Evolutionary conservation across 2,888 invertebrate species (phyloP).

Genomic region (Asteroscopus sphinx): DNA sequence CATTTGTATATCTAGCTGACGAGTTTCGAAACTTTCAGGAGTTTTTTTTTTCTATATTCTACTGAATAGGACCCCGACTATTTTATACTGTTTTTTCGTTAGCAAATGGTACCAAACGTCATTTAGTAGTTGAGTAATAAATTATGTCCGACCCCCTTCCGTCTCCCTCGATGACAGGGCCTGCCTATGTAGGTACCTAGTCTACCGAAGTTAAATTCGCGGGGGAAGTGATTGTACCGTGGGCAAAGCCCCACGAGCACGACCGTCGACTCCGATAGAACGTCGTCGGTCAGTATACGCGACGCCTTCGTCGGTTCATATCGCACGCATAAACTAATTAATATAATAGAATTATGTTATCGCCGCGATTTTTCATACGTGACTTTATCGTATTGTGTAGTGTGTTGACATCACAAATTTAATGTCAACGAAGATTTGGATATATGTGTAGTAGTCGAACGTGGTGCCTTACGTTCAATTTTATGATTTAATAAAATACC

Average conservation of each 20-base stretch:
- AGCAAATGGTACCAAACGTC: too few species aligned
- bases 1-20: too few species aligned
- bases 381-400: conserved; percentile 53
- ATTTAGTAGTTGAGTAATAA: too few species aligned
- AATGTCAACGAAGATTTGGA: conserved; percentile 22
- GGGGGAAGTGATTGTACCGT: conserved; percentile 70
- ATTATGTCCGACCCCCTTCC: too few species aligned
- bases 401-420: conserved; percentile 49
- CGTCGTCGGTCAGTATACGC: conserved; percentile 83
- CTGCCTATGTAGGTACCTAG: too few species aligned
- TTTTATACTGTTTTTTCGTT: too few species aligned
- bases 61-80: too few species aligned
- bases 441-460: conserved; percentile 10
- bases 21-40: too few species aligned
- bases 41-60: too few species aligned
- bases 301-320: conserved; percentile 67
- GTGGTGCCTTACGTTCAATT: conserved; percentile 28
- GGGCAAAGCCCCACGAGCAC: too few species aligned
- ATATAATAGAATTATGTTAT: conserved; percentile 64
- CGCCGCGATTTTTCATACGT: conserved; percentile 65
- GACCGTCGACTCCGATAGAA: conserved; percentile 55
- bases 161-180: too few species aligned
- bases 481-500: conserved; percentile 32
- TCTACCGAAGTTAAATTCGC: conserved; percentile 54
- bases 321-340: conserved; percentile 56